Percentiles rank a stretch among this genome's conserved stretches.
Conservation (phyloP, 2,797 vertebrate genomes). For the Apogon hyalosoma region DNA sequence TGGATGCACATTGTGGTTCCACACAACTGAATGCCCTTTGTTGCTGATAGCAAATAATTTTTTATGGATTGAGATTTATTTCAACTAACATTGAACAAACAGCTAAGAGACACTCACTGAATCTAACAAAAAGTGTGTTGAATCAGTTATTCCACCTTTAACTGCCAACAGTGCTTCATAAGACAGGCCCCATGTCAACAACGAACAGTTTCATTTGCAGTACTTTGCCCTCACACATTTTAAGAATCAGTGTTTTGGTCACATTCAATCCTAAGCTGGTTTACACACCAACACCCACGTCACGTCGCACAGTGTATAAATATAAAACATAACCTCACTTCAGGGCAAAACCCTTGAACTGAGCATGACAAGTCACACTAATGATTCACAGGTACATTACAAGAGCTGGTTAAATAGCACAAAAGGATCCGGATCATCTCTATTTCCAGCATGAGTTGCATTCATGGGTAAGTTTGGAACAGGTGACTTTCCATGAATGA, state of each 20-base stretch:
- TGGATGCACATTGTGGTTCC: too few relatives aligned
- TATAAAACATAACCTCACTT: constrained; percentile 6
- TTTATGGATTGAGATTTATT: too few relatives aligned
- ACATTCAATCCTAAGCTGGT: constrained; percentile 21
- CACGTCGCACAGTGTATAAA: constrained; percentile 25
- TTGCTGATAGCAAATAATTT: too few relatives aligned
- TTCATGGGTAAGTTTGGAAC: constrained; percentile 41
- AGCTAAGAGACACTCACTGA: too few relatives aligned
- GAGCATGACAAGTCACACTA: constrained; percentile 29
- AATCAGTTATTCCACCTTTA: too few relatives aligned
- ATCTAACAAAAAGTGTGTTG: too few relatives aligned
- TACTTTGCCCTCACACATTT: constrained; percentile 8
- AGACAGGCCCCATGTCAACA: constrained; percentile 17
- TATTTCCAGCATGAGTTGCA: constrained; percentile 67
- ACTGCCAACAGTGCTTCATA: background rate
- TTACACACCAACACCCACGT: constrained; percentile 17
- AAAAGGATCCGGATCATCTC: constrained; percentile 12
- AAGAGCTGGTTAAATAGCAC: constrained; percentile 44
- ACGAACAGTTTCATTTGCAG: background rate
- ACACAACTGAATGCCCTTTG: too few relatives aligned
- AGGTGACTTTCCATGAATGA: constrained; percentile 15
- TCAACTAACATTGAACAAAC: too few relatives aligned
- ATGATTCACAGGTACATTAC: constrained; percentile 48
- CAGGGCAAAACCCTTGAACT: constrained; percentile 26
- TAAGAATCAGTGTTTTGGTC: constrained; percentile 24